Percentiles rank a stretch among this genome's conserved stretches.
Conservation (phyloP, 2,888 invertebrate species). For the Protodeltote pygarga region DNA sequence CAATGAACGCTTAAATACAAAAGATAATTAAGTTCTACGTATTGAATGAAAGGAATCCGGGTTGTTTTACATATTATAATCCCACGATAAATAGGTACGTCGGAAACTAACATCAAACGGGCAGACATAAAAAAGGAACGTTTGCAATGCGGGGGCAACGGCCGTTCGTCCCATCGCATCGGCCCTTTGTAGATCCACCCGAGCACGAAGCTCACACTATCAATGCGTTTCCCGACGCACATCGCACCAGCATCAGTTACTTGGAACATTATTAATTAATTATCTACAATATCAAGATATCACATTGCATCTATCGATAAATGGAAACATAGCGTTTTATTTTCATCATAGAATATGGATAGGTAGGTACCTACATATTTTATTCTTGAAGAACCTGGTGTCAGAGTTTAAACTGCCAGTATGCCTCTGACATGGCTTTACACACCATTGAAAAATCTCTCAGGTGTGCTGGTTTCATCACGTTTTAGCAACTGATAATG, state of each 20-base stretch:
- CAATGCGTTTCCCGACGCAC: constrained; percentile 42
- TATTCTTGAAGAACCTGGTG: background rate
- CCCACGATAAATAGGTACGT: constrained; percentile 22
- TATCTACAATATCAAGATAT: background rate
- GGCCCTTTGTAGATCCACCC: constrained; percentile 57
- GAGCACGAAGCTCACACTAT: constrained; percentile 37
- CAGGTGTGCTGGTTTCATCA: no score
- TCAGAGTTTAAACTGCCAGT: no score
- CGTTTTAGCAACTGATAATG: no score
- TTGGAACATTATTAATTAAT: constrained; percentile 7
- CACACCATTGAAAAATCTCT: no score
- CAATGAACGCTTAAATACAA: constrained; percentile 2
- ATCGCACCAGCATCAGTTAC: constrained; percentile 24
- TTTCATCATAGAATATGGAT: background rate
- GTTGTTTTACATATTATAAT: constrained; percentile 8
- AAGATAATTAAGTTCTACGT: no score
- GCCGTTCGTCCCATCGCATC: constrained; percentile 66
- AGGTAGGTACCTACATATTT: background rate
- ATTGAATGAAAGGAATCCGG: background rate
- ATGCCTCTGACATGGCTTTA: no score
- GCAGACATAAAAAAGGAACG: constrained; percentile 59
- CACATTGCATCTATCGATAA: background rate
- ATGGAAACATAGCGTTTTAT: background rate
- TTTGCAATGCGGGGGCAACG: constrained; percentile 70
- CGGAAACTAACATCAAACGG: constrained; percentile 54